Conservation (phyloP, 2,113 vertebrate species). For the Festucalex cinctus region DNA sequence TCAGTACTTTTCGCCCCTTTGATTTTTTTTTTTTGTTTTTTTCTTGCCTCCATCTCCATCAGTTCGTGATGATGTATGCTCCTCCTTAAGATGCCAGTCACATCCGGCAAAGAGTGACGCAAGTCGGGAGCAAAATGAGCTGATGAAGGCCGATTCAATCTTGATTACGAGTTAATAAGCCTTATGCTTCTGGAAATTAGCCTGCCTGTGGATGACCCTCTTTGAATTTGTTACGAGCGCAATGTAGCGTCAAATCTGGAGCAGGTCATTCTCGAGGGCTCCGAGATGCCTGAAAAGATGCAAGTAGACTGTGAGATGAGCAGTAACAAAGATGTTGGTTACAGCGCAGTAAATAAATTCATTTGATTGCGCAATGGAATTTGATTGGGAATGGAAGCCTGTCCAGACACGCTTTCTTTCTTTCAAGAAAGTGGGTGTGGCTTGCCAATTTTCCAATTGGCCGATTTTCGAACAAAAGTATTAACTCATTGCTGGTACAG, state of each 20-base stretch:
- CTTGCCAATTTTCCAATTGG: too few relatives aligned
- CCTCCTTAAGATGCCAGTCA: conserved; percentile 11
- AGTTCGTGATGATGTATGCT: conserved; percentile 5
- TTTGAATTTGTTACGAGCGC: conserved; percentile 76
- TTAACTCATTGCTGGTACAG: too few relatives aligned
- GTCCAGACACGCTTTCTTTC: too few relatives aligned
- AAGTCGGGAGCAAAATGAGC: conserved; percentile 10
- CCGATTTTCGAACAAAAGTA: too few relatives aligned
- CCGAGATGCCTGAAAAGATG: not conserved
- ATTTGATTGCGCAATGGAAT: too few relatives aligned
- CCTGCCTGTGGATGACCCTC: conserved; percentile 69
- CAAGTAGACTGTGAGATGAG: too few relatives aligned
- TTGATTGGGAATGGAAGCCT: too few relatives aligned
- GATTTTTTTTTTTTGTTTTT: conserved; percentile 30
- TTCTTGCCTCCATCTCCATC: conserved; percentile 41
- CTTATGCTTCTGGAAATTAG: conserved; percentile 75
- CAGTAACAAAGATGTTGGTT: too few relatives aligned
- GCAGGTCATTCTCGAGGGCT: conserved; percentile 71
- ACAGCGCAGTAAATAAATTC: too few relatives aligned
- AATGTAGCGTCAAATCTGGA: conserved; percentile 75
- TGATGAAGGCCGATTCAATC: conserved; percentile 62
- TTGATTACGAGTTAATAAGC: conserved; percentile 74
- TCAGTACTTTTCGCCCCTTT: conserved; percentile 50
- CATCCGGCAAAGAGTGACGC: conserved; percentile 8
- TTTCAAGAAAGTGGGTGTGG: too few relatives aligned